Evolutionary conservation across 2,797 vertebrate genomes (phyloP), one percentile per base, ranked within the genome.

Genomic region (Jordanella pulchra): DNA sequence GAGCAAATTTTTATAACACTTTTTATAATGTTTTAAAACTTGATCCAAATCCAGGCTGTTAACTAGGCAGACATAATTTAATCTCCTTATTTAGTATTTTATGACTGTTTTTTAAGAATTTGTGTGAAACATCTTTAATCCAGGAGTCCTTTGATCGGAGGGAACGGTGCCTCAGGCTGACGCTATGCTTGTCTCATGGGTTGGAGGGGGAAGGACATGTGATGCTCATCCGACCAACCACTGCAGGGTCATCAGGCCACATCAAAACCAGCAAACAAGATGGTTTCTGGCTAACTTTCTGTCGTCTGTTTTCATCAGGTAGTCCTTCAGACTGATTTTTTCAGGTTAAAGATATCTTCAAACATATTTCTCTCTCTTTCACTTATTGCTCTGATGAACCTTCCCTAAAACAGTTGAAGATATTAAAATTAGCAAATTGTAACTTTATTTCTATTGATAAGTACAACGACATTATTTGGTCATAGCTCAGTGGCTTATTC

Each of bases 201-300:
- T 7, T 1, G 27, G 58, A 51, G 51, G 32, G 72, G 32, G 21
- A 35, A 21, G 61, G 44, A 55, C 90, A 91, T 90, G 89, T 92
- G 89, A 92, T 79, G 39, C 70, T 89, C 89, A 87, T 25, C 84
- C 75, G 78, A 67, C 28, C 63, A 70, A 69, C 76, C 78, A 9
- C 78, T 73, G 51, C 18, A 25, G 82, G 78, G 72, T 68, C 81
- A 25, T 70, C 71, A 73, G 69, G 75, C 21, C 32, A 39, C 21
- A 32, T 7, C 3, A 42, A 61, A 61, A 23, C 11, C 35, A 61
- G 58, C 32, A 42, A 42, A 61, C 58, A 42, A 39, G 13, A 39
- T 61, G 21, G 35, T 12, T 32, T 42, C 10, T 14, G 13, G 32
- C 21, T 7, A 4, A 39, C 7, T n/a, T 12, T 61, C 21, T 13